A percentile compares a stretch with the other conserved stretches of the same genome.
phyloP scores from a whole-genome alignment of 2,888 invertebrate species.

The Eupithecia abbreviata region DNA sequence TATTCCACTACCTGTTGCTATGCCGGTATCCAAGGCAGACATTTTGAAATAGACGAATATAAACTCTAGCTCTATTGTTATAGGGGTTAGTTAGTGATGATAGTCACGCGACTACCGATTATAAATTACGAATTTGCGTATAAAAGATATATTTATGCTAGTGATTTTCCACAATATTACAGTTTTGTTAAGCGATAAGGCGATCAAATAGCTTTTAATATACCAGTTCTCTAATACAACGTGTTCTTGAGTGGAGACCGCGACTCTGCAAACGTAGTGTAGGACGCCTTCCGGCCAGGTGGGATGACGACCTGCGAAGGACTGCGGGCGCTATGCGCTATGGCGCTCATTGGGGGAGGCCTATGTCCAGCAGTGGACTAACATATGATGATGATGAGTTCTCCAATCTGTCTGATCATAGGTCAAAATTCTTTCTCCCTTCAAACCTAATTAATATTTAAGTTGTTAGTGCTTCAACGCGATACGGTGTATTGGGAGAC shows the following conservation, averaged over 20 bases:
- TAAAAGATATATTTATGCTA: slow-evolving; percentile 14
- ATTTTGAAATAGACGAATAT: neutral
- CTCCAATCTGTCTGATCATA: neutral
- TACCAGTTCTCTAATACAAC: neutral
- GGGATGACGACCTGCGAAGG: no score
- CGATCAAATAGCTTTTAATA: neutral
- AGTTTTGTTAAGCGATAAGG: neutral
- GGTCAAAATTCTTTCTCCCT: neutral
- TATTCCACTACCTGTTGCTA: slow-evolving; percentile 34
- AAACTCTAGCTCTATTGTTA: slow-evolving; percentile 10
- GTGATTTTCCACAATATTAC: slow-evolving; percentile 7
- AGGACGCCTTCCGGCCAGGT: no score
- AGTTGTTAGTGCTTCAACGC: no score
- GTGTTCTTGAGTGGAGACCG: no score
- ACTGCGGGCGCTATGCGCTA: no score
- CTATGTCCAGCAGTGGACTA: no score
- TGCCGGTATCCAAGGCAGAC: slow-evolving; percentile 14
- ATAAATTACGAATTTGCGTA: slow-evolving; percentile 19
- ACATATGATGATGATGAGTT: no score
- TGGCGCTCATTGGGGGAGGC: no score
- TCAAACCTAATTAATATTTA: neutral
- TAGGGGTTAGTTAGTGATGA: slow-evolving; percentile 5
- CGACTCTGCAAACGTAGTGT: no score
- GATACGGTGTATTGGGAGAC: no score
- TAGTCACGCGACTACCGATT: slow-evolving; percentile 12